These are phyloP conservation scores for Pristionchus mayeri DNA, from an alignment of 2,888 invertebrate genomes.

Conservation along the genomic window DNA sequence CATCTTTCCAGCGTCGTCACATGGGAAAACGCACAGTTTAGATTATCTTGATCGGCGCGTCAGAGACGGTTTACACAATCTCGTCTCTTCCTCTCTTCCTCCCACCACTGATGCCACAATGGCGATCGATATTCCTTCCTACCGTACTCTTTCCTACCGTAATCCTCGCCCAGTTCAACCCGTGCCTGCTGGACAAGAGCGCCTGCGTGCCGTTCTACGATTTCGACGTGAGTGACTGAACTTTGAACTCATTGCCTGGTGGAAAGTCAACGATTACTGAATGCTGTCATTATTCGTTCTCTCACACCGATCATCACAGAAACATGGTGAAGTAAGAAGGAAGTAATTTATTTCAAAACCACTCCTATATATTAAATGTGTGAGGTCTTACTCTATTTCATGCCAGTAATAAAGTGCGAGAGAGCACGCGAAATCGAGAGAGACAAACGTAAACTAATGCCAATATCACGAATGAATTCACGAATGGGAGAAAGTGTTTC, in stretches of 20 bases:
- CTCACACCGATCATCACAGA: neutral
- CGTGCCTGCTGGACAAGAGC: conserved; percentile 22
- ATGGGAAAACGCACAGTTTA: too few species aligned
- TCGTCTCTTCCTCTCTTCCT: too few species aligned
- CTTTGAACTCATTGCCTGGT: neutral
- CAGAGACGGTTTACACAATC: too few species aligned
- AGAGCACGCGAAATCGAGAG: too few species aligned
- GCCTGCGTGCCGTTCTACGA: conserved; percentile 36
- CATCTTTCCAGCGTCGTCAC: too few species aligned
- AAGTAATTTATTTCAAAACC: neutral
- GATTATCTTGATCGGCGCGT: too few species aligned
- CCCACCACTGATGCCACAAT: neutral
- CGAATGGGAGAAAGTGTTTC: too few species aligned
- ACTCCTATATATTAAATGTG: too few species aligned
- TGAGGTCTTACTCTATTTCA: too few species aligned
- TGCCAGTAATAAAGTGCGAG: neutral
- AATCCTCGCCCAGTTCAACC: conserved; percentile 28
- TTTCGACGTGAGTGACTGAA: conserved; percentile 28
- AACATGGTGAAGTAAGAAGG: neutral
- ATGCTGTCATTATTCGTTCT: neutral
- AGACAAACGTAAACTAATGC: too few species aligned
- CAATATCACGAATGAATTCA: too few species aligned
- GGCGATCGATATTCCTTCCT: conserved; percentile 6
- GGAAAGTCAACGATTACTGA: too few species aligned
- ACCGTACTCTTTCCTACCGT: neutral